Evolutionary conservation across 2,113 vertebrate genomes (phyloP), one percentile per base, ranked within the genome.

Genomic region (Lampris megalopsis): DNA sequence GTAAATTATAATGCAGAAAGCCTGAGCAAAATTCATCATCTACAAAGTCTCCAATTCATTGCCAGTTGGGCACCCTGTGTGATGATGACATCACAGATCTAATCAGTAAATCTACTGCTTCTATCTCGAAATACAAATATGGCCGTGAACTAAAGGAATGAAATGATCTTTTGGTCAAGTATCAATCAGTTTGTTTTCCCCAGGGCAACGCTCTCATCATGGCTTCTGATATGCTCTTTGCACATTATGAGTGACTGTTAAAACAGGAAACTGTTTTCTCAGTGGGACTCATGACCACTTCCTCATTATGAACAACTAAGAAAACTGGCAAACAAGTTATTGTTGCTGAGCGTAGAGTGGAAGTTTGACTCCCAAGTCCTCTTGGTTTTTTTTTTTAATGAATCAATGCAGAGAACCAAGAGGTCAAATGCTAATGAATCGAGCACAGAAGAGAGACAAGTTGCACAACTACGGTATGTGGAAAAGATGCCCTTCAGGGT

Each of bases 241-340:
- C 80, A 80, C 64, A 63, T 81, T 76, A 81, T 65, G 88, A 79
- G 79, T 68, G 81, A 88, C 80, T 79, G 77, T 91, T 91, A 45
- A 83, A 90, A 89, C 92, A 92, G 92, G 92, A 94, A 94, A 81
- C 85, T 52, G 63, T 91, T 84, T 90, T 86, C 85, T 82, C 71
- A 57, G 50, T 60, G 13, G 75, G 79, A 79, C 85, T 81, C 53
- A 50, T 84, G 83, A 87, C 86, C 86, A 93, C 93, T 94, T 94
- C 93, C 92, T 94, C 83, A 86, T 90, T 79, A 80, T 85, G 64
- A 79, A 66, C 68, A 69, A 71, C 68, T 75, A 62, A 62, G 59
- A 65, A 24, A 74, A 52, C 82, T 75, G 79, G 71, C 50, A 72
- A 73, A 68, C 77, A 73, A 75, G 64, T 59, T 63, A 58, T 60